Percentiles rank a stretch among this genome's conserved stretches.
Conservation (phyloP, 2,888 invertebrate genomes). For the Gymnosoma rotundatum region DNA sequence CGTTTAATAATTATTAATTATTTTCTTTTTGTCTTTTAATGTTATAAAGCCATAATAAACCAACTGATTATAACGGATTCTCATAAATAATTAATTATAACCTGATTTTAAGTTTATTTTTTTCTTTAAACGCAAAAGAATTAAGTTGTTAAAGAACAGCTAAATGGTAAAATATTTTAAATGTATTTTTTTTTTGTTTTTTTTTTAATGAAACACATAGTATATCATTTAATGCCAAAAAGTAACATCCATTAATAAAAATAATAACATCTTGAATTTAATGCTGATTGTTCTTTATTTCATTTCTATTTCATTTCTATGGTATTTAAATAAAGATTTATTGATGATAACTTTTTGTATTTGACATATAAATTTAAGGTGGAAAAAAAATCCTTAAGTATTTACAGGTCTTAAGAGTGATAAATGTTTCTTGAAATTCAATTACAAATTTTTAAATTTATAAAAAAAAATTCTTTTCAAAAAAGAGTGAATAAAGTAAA, state of each 20-base stretch:
- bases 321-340: constrained; percentile 48
- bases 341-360: constrained; percentile 38
- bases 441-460: constrained; percentile 34
- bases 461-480: background rate
- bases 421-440: constrained; percentile 55
- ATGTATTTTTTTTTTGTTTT: background rate
- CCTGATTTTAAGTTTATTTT: too few relatives aligned
- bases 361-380: constrained; percentile 48
- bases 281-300: constrained; percentile 24
- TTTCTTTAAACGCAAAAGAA: too few relatives aligned
- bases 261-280: constrained; percentile 39
- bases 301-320: constrained; percentile 1
- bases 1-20: too few relatives aligned
- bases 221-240: constrained; percentile 26
- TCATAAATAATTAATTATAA: too few relatives aligned
- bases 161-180: background rate
- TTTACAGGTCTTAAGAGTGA: constrained; percentile 23
- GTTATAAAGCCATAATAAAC: too few relatives aligned
- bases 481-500: background rate
- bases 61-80: too few relatives aligned
- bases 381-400: constrained; percentile 16
- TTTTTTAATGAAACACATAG: background rate
- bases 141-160: too few relatives aligned
- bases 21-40: too few relatives aligned
- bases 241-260: constrained; percentile 38